phyloP scores from a whole-genome alignment of 2,113 vertebrate genomes.

The Siphamia tubifer region DNA sequence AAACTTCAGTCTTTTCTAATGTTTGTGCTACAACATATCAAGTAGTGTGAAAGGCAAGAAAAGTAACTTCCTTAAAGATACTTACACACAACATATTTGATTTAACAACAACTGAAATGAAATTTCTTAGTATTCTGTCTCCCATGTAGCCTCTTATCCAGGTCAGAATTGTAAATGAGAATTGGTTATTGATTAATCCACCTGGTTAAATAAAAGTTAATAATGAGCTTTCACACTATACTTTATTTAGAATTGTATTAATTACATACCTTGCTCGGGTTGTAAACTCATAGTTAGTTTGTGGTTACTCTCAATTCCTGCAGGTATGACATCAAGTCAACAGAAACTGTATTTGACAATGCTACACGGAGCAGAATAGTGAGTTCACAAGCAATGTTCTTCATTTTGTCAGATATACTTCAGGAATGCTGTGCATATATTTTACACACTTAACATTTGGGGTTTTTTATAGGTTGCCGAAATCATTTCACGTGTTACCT shows the following conservation, averaged over 20 bases:
- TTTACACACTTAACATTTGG: not conserved
- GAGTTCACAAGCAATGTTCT: conserved; percentile 68
- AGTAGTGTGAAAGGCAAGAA: too few relatives aligned
- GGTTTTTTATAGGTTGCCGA: conserved; percentile 86
- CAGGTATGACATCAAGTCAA: conserved; percentile 93
- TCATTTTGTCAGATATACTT: not conserved
- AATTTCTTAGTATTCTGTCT: too few relatives aligned
- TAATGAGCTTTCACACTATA: not conserved
- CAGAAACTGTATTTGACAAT: conserved; percentile 91
- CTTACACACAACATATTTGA: too few relatives aligned
- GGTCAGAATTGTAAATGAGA: too few relatives aligned
- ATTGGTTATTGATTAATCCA: too few relatives aligned
- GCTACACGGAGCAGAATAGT: conserved; percentile 95
- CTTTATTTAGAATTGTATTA: not conserved
- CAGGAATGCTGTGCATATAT: not conserved
- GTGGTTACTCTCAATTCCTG: conserved; percentile 20
- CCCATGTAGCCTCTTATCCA: too few relatives aligned
- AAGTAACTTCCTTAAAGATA: too few relatives aligned
- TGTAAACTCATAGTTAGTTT: not conserved
- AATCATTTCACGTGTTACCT: conserved; percentile 90
- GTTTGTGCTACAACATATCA: too few relatives aligned
- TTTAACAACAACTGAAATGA: too few relatives aligned
- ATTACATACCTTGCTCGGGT: not conserved
- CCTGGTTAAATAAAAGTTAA: too few relatives aligned
- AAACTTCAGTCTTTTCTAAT: too few relatives aligned